Conservation (phyloP, 2,888 invertebrate genomes). For the Tetropium fuscum region DNA sequence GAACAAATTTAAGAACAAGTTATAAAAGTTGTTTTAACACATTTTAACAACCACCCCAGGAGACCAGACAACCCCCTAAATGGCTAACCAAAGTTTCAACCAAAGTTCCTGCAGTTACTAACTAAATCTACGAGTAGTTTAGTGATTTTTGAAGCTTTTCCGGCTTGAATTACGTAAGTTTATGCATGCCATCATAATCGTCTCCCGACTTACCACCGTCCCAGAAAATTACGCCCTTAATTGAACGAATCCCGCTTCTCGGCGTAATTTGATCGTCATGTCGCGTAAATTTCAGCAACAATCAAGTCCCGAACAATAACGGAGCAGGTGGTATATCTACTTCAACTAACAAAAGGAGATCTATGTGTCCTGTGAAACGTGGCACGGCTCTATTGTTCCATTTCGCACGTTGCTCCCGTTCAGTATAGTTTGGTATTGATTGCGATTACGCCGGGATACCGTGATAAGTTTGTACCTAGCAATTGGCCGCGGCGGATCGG, state of each 20-base stretch:
- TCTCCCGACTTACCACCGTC: too few relatives aligned
- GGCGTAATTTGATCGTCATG: conserved; percentile 13
- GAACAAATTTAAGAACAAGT: too few relatives aligned
- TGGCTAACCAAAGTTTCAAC: too few relatives aligned
- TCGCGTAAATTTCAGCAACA: conserved; percentile 35
- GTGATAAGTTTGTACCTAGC: conserved; percentile 2
- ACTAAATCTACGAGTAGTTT: too few relatives aligned
- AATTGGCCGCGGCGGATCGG: not conserved
- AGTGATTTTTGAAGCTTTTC: too few relatives aligned
- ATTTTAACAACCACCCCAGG: too few relatives aligned
- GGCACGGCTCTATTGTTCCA: conserved; percentile 26
- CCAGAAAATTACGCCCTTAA: not conserved
- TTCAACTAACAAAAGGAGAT: conserved; percentile 36
- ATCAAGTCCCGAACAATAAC: conserved; percentile 37
- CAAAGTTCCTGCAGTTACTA: too few relatives aligned
- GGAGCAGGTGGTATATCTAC: conserved; percentile 42
- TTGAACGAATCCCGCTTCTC: not conserved
- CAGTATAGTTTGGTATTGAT: conserved; percentile 31
- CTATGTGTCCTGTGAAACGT: conserved; percentile 32
- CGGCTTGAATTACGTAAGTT: too few relatives aligned
- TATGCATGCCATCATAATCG: too few relatives aligned
- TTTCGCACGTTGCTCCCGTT: conserved; percentile 24
- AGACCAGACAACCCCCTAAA: too few relatives aligned
- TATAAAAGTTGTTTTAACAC: too few relatives aligned
- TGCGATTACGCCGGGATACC: conserved; percentile 28